Conservation (phyloP, 2,888 invertebrate species). For the Halocaridina rubra region DNA sequence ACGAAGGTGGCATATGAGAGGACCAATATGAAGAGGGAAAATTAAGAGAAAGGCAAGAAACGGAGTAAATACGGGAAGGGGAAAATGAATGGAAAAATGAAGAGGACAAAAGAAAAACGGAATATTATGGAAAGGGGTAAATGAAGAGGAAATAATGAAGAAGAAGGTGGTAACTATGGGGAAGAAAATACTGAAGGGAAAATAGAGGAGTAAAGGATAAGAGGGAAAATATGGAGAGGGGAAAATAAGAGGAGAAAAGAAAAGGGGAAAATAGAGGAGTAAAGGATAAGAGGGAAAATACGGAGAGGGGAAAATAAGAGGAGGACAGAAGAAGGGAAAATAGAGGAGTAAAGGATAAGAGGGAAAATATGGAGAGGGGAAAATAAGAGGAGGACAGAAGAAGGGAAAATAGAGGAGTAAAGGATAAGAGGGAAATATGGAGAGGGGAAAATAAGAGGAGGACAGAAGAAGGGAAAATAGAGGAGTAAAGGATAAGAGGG, state of each 20-base stretch:
- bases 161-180: neutral
- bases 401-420: neutral
- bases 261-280: neutral
- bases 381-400: neutral
- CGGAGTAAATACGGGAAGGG: neutral
- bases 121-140: neutral
- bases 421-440: neutral
- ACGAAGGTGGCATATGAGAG: too few species aligned
- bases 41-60: neutral
- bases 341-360: neutral
- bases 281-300: constrained; percentile 7
- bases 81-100: neutral
- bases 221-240: neutral
- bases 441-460: neutral
- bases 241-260: neutral
- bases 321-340: neutral
- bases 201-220: neutral
- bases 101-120: constrained; percentile 5
- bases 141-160: neutral
- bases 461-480: neutral
- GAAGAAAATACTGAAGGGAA: neutral
- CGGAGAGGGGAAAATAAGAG: neutral
- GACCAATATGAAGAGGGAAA: too few species aligned
- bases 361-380: neutral
- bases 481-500: neutral